phyloP scores from a whole-genome alignment of 2,797 vertebrate genomes.

The Phataginus tricuspis region DNA sequence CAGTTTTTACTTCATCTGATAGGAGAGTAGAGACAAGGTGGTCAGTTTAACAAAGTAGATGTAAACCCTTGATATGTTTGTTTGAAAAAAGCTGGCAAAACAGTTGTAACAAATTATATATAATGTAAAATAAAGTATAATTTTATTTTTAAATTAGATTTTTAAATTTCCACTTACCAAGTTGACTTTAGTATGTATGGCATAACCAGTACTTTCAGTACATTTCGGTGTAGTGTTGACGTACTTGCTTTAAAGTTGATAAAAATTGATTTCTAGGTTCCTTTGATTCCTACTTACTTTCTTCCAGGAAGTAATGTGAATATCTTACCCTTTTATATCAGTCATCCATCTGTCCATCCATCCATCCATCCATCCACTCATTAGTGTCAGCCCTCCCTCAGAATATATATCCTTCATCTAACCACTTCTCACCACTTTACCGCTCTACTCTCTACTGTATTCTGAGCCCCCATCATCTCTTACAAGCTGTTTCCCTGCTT shows the following conservation, averaged over 20 bases:
- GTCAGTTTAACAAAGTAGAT: not conserved
- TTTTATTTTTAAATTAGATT: slow-evolving; percentile 55
- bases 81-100: slow-evolving; percentile 40
- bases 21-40: not conserved
- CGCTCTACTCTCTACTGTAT: not conserved
- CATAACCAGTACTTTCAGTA: not conserved
- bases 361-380: not conserved
- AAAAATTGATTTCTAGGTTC: slow-evolving; percentile 13
- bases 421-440: not conserved
- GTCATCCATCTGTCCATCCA: not conserved
- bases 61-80: not conserved
- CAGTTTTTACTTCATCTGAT: not conserved
- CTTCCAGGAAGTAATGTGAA: not conserved
- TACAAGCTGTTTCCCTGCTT: not conserved
- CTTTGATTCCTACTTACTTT: slow-evolving; percentile 12
- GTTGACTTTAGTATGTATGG: not conserved
- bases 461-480: not conserved
- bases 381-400: not conserved
- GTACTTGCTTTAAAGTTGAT: not conserved
- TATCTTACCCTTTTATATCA: not conserved
- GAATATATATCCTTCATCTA: not conserved
- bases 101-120: slow-evolving; percentile 23
- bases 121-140: slow-evolving; percentile 18
- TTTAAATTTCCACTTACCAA: not conserved
- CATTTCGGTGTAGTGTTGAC: not conserved